These are phyloP conservation scores for Cremastobaeus sp. DNA, from an alignment of 2,888 invertebrate genomes.

Conservation along the genomic window DNA sequence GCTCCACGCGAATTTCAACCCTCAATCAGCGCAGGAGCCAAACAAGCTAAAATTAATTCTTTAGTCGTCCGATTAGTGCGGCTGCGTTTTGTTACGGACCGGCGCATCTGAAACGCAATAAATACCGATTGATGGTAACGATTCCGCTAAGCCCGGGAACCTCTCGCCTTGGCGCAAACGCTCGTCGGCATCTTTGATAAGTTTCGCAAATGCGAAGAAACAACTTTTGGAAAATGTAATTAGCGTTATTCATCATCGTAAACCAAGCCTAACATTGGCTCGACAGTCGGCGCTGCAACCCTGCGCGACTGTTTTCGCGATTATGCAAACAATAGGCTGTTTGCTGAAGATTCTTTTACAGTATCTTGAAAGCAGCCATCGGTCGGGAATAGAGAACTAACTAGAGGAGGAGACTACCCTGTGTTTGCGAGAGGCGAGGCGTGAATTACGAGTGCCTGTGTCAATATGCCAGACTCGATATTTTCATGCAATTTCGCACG, in stretches of 20 bases:
- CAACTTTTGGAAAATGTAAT: constrained; percentile 43
- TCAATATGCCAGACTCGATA: constrained; percentile 69
- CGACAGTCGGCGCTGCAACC: constrained; percentile 8
- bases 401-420: constrained; percentile 56
- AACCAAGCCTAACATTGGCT: background rate
- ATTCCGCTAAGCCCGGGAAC: too few relatives aligned
- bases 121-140: too few relatives aligned
- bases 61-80: too few relatives aligned
- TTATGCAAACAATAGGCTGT: constrained; percentile 58
- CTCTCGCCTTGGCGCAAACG: too few relatives aligned
- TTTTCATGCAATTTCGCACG: constrained; percentile 64
- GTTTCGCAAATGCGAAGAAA: too few relatives aligned
- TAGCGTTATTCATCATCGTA: constrained; percentile 32
- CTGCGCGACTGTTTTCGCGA: constrained; percentile 31
- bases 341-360: constrained; percentile 63
- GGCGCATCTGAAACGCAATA: too few relatives aligned
- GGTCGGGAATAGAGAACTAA: constrained; percentile 18
- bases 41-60: too few relatives aligned
- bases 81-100: too few relatives aligned
- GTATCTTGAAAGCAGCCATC: constrained; percentile 55
- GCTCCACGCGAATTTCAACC: too few relatives aligned
- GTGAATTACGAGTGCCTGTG: constrained; percentile 72
- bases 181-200: too few relatives aligned
- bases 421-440: constrained; percentile 69
- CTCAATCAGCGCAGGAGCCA: too few relatives aligned